phyloP scores from a whole-genome alignment of 2,113 vertebrate genomes.

The Cebus imitator region DNA sequence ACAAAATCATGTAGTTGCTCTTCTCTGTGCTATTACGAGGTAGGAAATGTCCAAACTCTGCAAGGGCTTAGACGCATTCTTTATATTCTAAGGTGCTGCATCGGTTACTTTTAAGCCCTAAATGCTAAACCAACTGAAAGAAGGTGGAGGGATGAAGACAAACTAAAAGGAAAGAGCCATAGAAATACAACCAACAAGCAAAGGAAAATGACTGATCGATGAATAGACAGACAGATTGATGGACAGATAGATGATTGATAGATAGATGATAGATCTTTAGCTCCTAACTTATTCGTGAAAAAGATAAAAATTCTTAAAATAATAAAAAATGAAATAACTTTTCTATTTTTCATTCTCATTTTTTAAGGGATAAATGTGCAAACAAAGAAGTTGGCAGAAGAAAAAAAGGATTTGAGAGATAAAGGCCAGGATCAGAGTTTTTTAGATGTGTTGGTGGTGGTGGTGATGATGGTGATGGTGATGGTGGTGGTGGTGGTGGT shows the following conservation, averaged over 20 bases:
- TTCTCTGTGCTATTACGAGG: background rate
- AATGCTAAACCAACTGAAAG: background rate
- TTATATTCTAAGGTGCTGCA: background rate
- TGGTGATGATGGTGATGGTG: background rate
- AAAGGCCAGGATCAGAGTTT: background rate
- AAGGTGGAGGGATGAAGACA: background rate
- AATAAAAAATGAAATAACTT: background rate
- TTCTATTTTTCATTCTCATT: background rate
- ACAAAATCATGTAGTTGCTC: background rate
- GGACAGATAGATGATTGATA: background rate
- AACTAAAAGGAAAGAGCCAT: background rate
- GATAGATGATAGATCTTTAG: background rate
- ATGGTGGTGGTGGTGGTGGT: background rate
- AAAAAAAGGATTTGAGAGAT: background rate
- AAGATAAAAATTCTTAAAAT: background rate
- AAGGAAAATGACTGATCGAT: background rate
- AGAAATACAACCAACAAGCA: background rate
- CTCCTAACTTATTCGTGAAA: background rate
- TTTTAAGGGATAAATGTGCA: background rate
- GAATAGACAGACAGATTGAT: background rate
- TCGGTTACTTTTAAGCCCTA: background rate
- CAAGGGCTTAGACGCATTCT: background rate
- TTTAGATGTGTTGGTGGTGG: background rate
- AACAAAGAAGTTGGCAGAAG: background rate
- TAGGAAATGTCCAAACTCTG: background rate